Conservation (phyloP, 2,113 vertebrate genomes). For the Cyprinodon variegatus region DNA sequence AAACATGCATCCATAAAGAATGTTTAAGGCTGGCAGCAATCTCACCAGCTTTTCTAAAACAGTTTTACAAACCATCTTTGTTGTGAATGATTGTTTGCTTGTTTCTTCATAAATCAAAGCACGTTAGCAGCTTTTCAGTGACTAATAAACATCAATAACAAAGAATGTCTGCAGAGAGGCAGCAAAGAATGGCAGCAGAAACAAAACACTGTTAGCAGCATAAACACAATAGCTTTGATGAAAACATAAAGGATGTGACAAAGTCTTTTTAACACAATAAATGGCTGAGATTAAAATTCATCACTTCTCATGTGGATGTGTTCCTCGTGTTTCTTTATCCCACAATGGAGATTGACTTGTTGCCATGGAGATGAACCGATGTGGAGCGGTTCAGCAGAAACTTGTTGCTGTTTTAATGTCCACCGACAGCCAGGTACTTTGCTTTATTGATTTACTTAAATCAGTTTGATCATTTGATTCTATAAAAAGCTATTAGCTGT, state of each 20-base stretch:
- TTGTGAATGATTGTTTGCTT: constrained; percentile 8
- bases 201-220: constrained; percentile 44
- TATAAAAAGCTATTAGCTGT: no score
- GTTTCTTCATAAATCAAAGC: constrained; percentile 5
- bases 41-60: background rate
- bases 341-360: no score
- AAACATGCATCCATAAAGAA: background rate
- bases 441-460: no score
- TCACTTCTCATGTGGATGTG: constrained; percentile 6
- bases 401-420: no score
- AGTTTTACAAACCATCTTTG: background rate
- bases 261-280: constrained; percentile 38
- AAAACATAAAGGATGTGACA: constrained; percentile 54
- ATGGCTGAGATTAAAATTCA: constrained; percentile 58
- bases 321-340: no score
- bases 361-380: no score
- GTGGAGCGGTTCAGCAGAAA: no score
- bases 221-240: constrained; percentile 56
- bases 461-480: no score
- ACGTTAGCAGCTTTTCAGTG: constrained; percentile 23
- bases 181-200: constrained; percentile 23
- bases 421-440: no score
- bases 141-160: constrained; percentile 38
- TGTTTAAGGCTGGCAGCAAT: background rate
- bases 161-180: constrained; percentile 44